phyloP scores from a whole-genome alignment of 2,888 invertebrate species.

The Drosophila peninsularis region DNA sequence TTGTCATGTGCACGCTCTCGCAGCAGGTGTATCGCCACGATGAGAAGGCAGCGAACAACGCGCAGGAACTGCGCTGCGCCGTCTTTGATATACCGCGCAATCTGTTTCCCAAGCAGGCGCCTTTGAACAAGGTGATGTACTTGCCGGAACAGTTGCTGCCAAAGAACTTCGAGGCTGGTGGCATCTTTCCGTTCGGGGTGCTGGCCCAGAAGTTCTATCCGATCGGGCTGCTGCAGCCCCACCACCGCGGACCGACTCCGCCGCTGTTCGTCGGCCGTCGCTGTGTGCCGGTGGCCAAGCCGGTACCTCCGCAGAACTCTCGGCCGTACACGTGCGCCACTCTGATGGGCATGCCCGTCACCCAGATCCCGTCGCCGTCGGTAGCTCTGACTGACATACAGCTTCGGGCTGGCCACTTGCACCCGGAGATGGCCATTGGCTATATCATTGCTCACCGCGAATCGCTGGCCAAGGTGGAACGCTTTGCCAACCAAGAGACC shows the following conservation, averaged over 20 bases:
- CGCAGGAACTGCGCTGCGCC: not conserved
- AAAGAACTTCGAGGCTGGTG: constrained; percentile 21
- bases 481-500: not conserved
- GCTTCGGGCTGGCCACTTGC: not conserved
- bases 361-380: not conserved
- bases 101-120: constrained; percentile 27
- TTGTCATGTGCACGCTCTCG: constrained; percentile 14
- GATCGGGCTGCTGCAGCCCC: constrained; percentile 1
- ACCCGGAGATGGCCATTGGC: constrained; percentile 1
- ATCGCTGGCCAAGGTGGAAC: not conserved
- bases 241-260: constrained; percentile 34
- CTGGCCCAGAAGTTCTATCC: constrained; percentile 39
- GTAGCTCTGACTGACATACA: not conserved
- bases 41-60: not conserved
- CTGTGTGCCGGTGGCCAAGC: not conserved
- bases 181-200: constrained; percentile 30
- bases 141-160: constrained; percentile 34
- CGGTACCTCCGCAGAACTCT: not conserved
- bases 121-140: constrained; percentile 21
- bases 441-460: not conserved
- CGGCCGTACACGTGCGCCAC: not conserved
- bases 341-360: not conserved
- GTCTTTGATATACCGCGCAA: constrained; percentile 27
- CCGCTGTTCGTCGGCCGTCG: constrained; percentile 43
- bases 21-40: constrained; percentile 16